These are phyloP conservation scores for Elaphurus davidianus DNA, from an alignment of 2,113 vertebrate species.

Conservation along the genomic window DNA sequence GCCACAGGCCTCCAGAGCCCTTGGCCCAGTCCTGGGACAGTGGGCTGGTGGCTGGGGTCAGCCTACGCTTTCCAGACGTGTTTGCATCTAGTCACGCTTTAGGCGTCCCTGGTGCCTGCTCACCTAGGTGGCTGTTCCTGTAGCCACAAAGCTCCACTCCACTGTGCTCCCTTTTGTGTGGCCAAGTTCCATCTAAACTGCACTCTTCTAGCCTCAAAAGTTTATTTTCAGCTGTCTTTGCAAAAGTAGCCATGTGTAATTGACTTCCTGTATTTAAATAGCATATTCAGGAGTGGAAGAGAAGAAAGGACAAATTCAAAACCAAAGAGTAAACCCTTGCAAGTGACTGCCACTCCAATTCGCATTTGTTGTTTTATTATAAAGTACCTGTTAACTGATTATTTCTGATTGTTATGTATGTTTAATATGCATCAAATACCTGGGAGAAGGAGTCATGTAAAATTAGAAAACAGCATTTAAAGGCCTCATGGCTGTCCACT, in stretches of 20 bases:
- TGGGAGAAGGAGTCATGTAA: neutral
- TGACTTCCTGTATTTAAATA: neutral
- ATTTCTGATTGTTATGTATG: neutral
- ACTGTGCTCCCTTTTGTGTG: neutral
- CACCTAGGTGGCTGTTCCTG: neutral
- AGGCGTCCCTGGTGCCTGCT: rapidly evolving
- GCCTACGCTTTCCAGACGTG: neutral
- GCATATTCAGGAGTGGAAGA: neutral
- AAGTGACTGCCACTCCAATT: neutral
- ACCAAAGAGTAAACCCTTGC: neutral
- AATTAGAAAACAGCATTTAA: too few relatives aligned
- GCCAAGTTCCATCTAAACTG: neutral
- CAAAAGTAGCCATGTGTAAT: neutral
- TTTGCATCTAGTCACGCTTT: neutral
- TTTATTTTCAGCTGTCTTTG: neutral
- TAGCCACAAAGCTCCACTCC: neutral
- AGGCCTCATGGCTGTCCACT: neutral
- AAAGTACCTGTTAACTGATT: neutral
- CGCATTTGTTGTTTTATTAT: neutral
- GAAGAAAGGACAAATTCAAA: neutral
- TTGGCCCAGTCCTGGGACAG: neutral
- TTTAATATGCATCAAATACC: neutral
- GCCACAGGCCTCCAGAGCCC: neutral
- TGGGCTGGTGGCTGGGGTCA: neutral
- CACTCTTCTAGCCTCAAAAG: neutral